A percentile compares a stretch with the other conserved stretches of the same genome.
Conservation (phyloP, 2,888 invertebrate genomes). For the Lasioglossum lativentre region DNA sequence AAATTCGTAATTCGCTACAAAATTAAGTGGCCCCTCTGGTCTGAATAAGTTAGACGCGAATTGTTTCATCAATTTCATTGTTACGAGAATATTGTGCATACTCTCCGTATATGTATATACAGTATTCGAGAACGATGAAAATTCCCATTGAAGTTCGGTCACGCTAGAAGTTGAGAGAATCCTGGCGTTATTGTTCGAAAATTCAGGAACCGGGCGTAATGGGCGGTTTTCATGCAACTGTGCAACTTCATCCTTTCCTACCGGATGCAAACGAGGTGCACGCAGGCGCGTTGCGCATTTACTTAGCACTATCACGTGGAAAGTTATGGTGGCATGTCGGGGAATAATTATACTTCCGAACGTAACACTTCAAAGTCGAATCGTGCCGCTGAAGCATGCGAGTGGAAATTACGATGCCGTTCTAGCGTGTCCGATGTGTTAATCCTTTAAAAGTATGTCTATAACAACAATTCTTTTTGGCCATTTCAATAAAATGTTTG, state of each 20-base stretch:
- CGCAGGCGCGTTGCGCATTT: conserved; percentile 1
- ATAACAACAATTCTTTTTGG: not conserved
- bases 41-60: not conserved
- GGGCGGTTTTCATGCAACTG: not conserved
- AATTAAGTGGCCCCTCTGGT: not conserved
- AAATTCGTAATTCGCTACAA: not conserved
- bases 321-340: conserved; percentile 19
- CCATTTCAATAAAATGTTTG: not conserved
- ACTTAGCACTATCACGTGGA: conserved; percentile 17
- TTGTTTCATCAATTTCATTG: not conserved
- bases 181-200: conserved; percentile 2
- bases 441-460: not conserved
- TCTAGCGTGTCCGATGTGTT: not conserved
- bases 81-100: not conserved
- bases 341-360: conserved; percentile 28
- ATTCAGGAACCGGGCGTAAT: not conserved
- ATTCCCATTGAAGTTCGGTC: not conserved
- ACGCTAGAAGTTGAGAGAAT: not conserved
- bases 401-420: not conserved
- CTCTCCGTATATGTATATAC: not conserved
- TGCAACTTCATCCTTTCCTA: not conserved
- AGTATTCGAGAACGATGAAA: not conserved
- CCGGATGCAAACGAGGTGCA: conserved; percentile 1
- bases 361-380: conserved; percentile 15
- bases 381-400: not conserved